These are phyloP conservation scores for Hylomyscus alleni DNA, from an alignment of 2,797 vertebrate genomes.

Conservation along the genomic window DNA sequence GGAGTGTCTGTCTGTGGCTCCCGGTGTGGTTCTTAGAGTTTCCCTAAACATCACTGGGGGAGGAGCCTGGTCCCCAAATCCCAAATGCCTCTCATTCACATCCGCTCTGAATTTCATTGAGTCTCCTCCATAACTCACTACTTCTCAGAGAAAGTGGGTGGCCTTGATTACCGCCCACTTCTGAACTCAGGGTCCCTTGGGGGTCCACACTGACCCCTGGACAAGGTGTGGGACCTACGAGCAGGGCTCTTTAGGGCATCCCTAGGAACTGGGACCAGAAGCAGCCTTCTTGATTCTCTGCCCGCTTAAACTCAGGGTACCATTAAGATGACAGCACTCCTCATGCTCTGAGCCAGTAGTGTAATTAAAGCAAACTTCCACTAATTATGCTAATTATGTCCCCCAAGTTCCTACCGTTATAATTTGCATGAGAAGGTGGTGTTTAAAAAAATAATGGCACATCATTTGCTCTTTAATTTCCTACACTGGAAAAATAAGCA, in stretches of 20 bases:
- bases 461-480: constrained; percentile 19
- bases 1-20: not conserved
- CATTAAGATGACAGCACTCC: not conserved
- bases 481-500: not conserved
- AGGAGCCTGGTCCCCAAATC: not conserved
- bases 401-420: constrained; percentile 63
- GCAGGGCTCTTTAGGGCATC: not conserved
- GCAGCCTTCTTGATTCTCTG: not conserved
- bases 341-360: not conserved
- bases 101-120: not conserved
- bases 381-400: constrained; percentile 71
- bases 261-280: not conserved
- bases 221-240: not conserved
- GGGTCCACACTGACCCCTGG: not conserved
- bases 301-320: not conserved
- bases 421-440: constrained; percentile 70
- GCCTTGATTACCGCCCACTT: not conserved
- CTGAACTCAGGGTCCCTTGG: not conserved
- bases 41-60: not conserved
- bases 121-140: not conserved
- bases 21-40: not conserved
- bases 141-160: not conserved
- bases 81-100: not conserved
- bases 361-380: constrained; percentile 70
- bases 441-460: constrained; percentile 61